Evolutionary conservation across 1,140 invertebrate species (phyloP).

Genomic region (Formica exsecta): DNA sequence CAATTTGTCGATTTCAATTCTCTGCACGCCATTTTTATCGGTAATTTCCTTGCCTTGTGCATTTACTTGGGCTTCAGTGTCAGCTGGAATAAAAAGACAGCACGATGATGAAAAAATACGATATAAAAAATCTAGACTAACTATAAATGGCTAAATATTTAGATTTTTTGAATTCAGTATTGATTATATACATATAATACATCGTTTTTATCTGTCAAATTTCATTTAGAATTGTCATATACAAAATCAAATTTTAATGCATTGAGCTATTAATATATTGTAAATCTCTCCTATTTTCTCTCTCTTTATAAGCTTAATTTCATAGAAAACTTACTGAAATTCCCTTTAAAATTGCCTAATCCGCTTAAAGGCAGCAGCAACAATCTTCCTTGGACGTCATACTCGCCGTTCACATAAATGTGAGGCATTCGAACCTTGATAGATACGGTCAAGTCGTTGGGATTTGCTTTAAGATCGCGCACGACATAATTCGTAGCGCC

Average conservation of each 20-base stretch:
- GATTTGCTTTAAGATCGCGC: conserved; percentile 88
- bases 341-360: conserved; percentile 89
- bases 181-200: background rate
- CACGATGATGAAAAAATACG: background rate
- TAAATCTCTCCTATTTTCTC: background rate
- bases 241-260: conserved; percentile 42
- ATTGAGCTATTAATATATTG: conserved; percentile 21
- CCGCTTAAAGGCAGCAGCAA: conserved; percentile 89
- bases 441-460: conserved; percentile 88
- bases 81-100: conserved; percentile 84
- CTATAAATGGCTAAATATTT: background rate
- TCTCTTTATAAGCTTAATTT: background rate
- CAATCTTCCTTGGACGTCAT: conserved; percentile 89
- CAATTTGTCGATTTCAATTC: conserved; percentile 88
- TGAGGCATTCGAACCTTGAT: conserved; percentile 88
- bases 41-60: conserved; percentile 87
- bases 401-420: conserved; percentile 88
- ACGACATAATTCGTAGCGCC: conserved; percentile 89
- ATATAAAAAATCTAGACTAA: conserved; percentile 2
- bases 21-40: conserved; percentile 88
- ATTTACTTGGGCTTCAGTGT: conserved; percentile 86
- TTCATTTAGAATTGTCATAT: conserved; percentile 16
- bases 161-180: background rate
- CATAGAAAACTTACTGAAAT: conserved; percentile 89
- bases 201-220: background rate